These are phyloP conservation scores for Amphilophus citrinellus DNA, from an alignment of 2,113 vertebrate genomes.

Conservation along the genomic window DNA sequence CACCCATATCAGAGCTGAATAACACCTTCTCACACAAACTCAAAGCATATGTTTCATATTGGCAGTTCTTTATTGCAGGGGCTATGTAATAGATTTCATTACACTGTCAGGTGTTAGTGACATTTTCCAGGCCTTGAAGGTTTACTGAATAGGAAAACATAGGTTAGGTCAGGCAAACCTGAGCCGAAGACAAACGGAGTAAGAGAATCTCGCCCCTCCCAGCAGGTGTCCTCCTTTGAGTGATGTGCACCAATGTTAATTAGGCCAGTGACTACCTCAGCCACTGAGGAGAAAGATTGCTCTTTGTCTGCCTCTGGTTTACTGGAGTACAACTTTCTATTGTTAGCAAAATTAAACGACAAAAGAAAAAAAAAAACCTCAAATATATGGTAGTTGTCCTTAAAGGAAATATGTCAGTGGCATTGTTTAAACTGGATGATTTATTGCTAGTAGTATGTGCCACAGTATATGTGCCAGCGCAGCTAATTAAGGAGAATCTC, in stretches of 20 bases:
- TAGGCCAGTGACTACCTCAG: constrained; percentile 43
- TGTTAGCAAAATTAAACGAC: constrained; percentile 21
- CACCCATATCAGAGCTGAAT: background rate
- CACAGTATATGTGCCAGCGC: background rate
- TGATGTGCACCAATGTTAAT: constrained; percentile 45
- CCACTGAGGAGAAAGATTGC: background rate
- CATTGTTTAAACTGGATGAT: background rate
- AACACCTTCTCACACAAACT: background rate
- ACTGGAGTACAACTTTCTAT: constrained; percentile 15
- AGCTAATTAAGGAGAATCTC: background rate
- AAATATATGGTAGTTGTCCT: background rate
- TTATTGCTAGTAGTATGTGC: background rate
- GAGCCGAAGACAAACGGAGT: background rate
- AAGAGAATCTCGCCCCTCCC: constrained; percentile 30
- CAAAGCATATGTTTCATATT: background rate
- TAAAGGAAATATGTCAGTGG: background rate
- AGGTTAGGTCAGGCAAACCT: background rate
- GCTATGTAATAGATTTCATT: background rate
- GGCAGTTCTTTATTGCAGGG: background rate
- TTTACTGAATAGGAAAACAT: background rate
- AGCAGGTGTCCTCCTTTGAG: constrained; percentile 48
- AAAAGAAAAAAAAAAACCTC: background rate
- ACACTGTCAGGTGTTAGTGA: background rate
- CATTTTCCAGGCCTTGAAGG: background rate
- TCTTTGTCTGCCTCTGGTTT: constrained; percentile 48